phyloP scores from a whole-genome alignment of 1,140 invertebrate species.

The Nylanderia fulva region DNA sequence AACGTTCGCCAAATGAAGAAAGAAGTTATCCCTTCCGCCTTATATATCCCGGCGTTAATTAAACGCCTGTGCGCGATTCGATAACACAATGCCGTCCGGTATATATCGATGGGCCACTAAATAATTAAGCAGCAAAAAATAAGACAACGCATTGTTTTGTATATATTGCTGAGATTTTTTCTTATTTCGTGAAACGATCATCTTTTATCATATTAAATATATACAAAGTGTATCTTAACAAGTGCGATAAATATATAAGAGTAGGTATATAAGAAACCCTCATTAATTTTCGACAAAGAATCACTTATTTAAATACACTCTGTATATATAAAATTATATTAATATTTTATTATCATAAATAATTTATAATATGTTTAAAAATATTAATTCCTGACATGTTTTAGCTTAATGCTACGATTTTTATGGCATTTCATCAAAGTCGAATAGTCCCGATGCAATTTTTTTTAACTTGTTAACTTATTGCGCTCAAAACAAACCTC shows the following conservation, averaged over 20 bases:
- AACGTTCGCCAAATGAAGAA: not conserved
- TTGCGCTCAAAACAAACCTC: not conserved
- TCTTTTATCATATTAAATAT: not conserved
- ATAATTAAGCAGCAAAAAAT: slow-evolving; percentile 19
- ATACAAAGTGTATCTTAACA: too few relatives aligned
- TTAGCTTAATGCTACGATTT: slow-evolving; percentile 4
- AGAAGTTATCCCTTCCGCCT: not conserved
- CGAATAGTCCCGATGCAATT: not conserved
- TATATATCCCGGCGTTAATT: slow-evolving; percentile 32
- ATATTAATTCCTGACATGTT: not conserved
- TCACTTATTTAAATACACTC: too few relatives aligned
- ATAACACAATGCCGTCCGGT: slow-evolving; percentile 9
- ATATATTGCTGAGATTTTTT: slow-evolving; percentile 5
- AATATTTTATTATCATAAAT: not conserved
- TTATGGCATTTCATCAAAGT: not conserved
- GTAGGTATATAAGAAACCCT: too few relatives aligned
- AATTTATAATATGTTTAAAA: too few relatives aligned
- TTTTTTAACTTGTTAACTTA: slow-evolving; percentile 1
- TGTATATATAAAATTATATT: not conserved
- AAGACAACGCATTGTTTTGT: slow-evolving; percentile 13
- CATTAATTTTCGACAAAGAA: too few relatives aligned
- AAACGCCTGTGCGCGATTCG: slow-evolving; percentile 9
- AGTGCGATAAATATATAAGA: too few relatives aligned
- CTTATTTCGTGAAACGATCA: not conserved
- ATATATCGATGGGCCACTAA: not conserved